phyloP scores from a whole-genome alignment of 2,113 vertebrate species.

The Stigmatopora argus region DNA sequence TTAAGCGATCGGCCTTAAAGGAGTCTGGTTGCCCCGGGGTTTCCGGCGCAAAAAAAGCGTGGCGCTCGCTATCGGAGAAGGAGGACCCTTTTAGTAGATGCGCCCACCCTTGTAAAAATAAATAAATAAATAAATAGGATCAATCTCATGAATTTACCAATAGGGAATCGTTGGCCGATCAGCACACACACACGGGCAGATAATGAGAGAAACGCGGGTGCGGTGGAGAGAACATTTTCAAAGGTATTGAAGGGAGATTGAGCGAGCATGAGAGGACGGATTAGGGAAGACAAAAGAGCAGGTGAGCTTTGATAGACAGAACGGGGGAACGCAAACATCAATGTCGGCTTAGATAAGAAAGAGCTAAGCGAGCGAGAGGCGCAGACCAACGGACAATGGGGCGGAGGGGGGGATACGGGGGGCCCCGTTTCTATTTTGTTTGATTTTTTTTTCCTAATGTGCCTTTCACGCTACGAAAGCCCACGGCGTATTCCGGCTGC shows the following conservation, averaged over 20 bases:
- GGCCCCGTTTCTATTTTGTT: slow-evolving; percentile 11
- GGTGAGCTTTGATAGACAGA: slow-evolving; percentile 45
- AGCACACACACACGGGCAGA: slow-evolving; percentile 38
- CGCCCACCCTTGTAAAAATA: slow-evolving; percentile 48
- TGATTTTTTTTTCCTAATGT: background rate
- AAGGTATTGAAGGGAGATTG: slow-evolving; percentile 30
- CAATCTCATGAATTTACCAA: slow-evolving; percentile 61
- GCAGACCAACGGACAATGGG: slow-evolving; percentile 25
- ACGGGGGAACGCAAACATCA: slow-evolving; percentile 28
- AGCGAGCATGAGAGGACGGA: slow-evolving; percentile 18
- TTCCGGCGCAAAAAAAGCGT: slow-evolving; percentile 16
- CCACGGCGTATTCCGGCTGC: slow-evolving; percentile 40
- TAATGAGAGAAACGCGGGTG: slow-evolving; percentile 37
- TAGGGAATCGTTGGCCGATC: slow-evolving; percentile 51
- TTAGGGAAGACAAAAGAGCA: slow-evolving; percentile 50
- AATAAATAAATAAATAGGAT: slow-evolving; percentile 35
- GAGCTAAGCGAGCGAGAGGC: background rate
- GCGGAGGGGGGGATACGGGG: too few species aligned
- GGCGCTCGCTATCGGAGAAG: slow-evolving; percentile 1
- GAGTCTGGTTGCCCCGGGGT: slow-evolving; percentile 39
- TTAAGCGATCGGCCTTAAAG: slow-evolving; percentile 57
- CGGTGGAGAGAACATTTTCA: slow-evolving; percentile 23
- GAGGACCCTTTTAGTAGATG: slow-evolving; percentile 39
- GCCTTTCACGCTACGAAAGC: slow-evolving; percentile 50
- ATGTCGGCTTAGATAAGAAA: slow-evolving; percentile 22